Evolutionary conservation across 1,140 invertebrate genomes (phyloP), one percentile per base, ranked within the genome.

Genomic region (Drosophila fuyamai): DNA sequence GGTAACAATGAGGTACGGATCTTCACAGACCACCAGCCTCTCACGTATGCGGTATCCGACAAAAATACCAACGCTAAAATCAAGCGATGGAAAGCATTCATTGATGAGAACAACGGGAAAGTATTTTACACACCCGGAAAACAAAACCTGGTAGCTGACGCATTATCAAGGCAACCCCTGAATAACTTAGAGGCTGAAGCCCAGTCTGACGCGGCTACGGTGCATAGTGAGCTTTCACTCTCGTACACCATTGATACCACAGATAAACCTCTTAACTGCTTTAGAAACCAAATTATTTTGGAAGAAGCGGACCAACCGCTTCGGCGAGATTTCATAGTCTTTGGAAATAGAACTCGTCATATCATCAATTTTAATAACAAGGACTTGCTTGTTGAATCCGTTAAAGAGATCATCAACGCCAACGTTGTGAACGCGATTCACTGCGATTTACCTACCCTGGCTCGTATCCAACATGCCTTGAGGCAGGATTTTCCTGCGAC

Each of bases 261-360:
- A n/a, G 74, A 76, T 13, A 76, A 66, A 38, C 74, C 55, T 2
- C 32, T 76, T 6, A 73, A 60, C 48, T 72, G 60, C 38, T 73
- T 76, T 14, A 54, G 44, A 23, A 23, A 23, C 23, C 23, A 23
- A 23, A 23, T 23, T 23, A 23, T 23, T 23, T 23, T 23, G 23
- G 23, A 23, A 23, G 23, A 23, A 23, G 18, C 6, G 23, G 29
- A 40, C 29, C 44, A 36, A 47, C 47, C 36, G 13, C 63, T 56
- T 27, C 29, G 35, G 3, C 8, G 47, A 44, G 43, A 29, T 13
- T 32, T 63, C n/a, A 27, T 55, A 1, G 16, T 63, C 6, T 63
- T 63, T 32, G 16, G 43, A 13, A 55, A 27, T 8, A 62, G 27
- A 62, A 62, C 60, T 14, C 27, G 48, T 12, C 50, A 62, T 8